Evolutionary conservation across 2,113 vertebrate species (phyloP).

Genomic region (Zosterops lateralis): DNA sequence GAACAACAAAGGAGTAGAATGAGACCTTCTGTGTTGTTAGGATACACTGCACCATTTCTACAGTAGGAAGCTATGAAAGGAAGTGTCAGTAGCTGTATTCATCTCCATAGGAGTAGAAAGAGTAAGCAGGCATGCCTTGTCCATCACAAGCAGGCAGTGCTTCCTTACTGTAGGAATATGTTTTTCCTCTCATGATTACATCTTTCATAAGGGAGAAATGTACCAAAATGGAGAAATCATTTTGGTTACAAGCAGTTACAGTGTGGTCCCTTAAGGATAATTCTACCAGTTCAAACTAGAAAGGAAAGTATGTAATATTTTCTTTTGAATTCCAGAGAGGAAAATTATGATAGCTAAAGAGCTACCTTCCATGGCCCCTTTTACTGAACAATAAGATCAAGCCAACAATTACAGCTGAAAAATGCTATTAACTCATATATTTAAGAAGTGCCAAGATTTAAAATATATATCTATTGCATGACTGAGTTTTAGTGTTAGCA

Average conservation of each 20-base stretch:
- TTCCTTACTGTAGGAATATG: background rate
- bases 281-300: background rate
- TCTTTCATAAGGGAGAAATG: background rate
- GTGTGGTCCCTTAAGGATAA: background rate
- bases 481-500: background rate
- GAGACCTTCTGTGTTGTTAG: background rate
- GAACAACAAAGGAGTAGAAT: background rate
- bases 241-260: background rate
- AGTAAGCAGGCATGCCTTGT: background rate
- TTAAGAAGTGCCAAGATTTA: background rate
- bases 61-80: background rate
- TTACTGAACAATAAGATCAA: background rate
- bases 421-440: background rate
- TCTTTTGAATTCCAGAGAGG: background rate
- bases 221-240: background rate
- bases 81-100: background rate
- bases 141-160: background rate
- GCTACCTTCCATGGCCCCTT: background rate
- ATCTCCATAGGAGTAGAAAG: background rate
- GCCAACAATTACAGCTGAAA: background rate
- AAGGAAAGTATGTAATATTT: background rate
- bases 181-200: background rate
- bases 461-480: background rate
- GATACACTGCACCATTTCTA: background rate
- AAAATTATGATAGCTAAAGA: background rate